Conservation (phyloP, 2,888 invertebrate species). For the Halictus quadricinctus region DNA sequence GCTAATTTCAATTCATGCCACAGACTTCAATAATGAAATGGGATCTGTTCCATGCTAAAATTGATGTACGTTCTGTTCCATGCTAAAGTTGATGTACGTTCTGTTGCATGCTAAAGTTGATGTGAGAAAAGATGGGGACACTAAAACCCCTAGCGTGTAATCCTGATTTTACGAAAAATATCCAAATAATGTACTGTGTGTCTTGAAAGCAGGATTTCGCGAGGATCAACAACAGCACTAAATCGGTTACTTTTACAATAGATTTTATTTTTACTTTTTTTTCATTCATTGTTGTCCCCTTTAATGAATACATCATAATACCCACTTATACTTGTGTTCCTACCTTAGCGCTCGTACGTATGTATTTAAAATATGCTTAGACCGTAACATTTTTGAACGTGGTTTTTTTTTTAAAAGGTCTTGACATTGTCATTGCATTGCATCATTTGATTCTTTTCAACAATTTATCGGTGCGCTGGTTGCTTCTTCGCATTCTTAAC, state of each 20-base stretch:
- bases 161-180: background rate
- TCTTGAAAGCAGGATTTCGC: background rate
- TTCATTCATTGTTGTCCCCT: conserved; percentile 43
- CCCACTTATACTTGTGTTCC: conserved; percentile 41
- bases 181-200: background rate
- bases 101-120: no score
- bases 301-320: conserved; percentile 68
- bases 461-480: conserved; percentile 28
- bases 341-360: conserved; percentile 63
- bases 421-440: conserved; percentile 65
- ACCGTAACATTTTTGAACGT: conserved; percentile 59
- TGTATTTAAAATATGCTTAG: conserved; percentile 75
- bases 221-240: background rate
- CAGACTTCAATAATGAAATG: no score
- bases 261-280: conserved; percentile 62
- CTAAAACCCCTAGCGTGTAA: background rate
- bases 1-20: no score
- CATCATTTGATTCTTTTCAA: conserved; percentile 30
- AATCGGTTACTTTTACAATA: conserved; percentile 29
- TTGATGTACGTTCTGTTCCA: no score
- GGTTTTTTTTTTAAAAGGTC: conserved; percentile 42
- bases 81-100: no score
- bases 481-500: conserved; percentile 13
- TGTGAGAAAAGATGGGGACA: no score
- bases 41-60: no score